phyloP scores from a whole-genome alignment of 2,797 vertebrate species.

The Myotis findleyi region DNA sequence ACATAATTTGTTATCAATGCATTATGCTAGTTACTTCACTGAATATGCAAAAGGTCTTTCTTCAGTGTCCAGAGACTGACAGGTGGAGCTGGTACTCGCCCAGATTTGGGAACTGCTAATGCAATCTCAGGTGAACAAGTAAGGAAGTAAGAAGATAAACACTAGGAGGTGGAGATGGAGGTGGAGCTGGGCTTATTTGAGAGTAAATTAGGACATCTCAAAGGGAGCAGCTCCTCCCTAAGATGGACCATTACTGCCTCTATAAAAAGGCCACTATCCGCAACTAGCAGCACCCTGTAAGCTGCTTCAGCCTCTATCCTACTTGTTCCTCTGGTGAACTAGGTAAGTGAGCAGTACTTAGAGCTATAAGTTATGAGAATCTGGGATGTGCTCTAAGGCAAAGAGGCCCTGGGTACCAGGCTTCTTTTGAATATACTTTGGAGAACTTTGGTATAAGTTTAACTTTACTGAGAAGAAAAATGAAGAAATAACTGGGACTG shows the following conservation, averaged over 20 bases:
- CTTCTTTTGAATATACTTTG: constrained; percentile 15
- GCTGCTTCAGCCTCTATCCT: constrained; percentile 65
- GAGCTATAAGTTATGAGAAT: background rate
- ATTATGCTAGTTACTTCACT: background rate
- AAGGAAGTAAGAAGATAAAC: constrained; percentile 68
- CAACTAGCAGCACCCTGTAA: constrained; percentile 71
- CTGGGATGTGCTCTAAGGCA: background rate
- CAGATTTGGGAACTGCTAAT: constrained; percentile 67
- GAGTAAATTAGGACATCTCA: constrained; percentile 84
- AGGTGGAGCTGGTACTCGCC: constrained; percentile 62
- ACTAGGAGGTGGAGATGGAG: constrained; percentile 76
- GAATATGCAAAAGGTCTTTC: background rate
- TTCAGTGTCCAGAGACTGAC: background rate
- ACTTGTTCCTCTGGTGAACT: constrained; percentile 69
- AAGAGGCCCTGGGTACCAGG: background rate
- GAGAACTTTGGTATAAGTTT: background rate
- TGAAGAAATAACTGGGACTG: background rate
- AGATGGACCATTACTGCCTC: background rate
- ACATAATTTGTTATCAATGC: background rate
- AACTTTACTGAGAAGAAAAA: constrained; percentile 48
- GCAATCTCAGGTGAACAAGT: constrained; percentile 47
- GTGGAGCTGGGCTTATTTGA: constrained; percentile 79
- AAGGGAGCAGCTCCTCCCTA: constrained; percentile 77
- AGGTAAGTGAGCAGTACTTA: constrained; percentile 64
- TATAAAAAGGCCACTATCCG: constrained; percentile 68